Conservation (phyloP, 2,888 invertebrate species). For the Coecobrya sp. region DNA sequence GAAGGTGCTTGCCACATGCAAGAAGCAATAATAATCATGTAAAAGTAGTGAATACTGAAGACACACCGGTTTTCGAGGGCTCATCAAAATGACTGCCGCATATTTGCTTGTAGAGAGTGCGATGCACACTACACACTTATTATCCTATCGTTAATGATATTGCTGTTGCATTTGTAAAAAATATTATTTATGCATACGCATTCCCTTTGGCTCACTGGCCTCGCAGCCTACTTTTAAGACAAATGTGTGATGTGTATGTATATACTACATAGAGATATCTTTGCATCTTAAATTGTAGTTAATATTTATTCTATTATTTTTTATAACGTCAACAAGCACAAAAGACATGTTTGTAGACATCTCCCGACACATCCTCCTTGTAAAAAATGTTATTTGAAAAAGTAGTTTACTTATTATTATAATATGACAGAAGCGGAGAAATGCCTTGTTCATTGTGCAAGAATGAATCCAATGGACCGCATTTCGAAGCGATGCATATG, state of each 20-base stretch:
- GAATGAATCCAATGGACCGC: slow-evolving; percentile 27
- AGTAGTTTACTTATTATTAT: slow-evolving; percentile 55
- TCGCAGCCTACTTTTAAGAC: slow-evolving; percentile 83
- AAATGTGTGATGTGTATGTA: slow-evolving; percentile 42
- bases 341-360: slow-evolving; percentile 23
- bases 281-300: slow-evolving; percentile 39
- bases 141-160: slow-evolving; percentile 6
- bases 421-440: slow-evolving; percentile 61
- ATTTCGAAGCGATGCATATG: background rate
- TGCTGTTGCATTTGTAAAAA: slow-evolving; percentile 53
- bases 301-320: slow-evolving; percentile 41
- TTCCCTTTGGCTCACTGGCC: slow-evolving; percentile 82
- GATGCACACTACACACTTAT: slow-evolving; percentile 16
- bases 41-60: slow-evolving; percentile 63
- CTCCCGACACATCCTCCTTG: slow-evolving; percentile 51
- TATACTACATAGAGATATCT: slow-evolving; percentile 5
- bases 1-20: slow-evolving; percentile 25
- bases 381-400: slow-evolving; percentile 51
- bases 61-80: slow-evolving; percentile 68
- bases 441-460: slow-evolving; percentile 4
- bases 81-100: slow-evolving; percentile 46
- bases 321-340: slow-evolving; percentile 12
- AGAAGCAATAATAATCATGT: background rate
- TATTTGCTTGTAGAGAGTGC: slow-evolving; percentile 22
- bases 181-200: slow-evolving; percentile 66